phyloP scores from a whole-genome alignment of 1,140 invertebrate genomes.

The Archegozetes longisetosus region DNA sequence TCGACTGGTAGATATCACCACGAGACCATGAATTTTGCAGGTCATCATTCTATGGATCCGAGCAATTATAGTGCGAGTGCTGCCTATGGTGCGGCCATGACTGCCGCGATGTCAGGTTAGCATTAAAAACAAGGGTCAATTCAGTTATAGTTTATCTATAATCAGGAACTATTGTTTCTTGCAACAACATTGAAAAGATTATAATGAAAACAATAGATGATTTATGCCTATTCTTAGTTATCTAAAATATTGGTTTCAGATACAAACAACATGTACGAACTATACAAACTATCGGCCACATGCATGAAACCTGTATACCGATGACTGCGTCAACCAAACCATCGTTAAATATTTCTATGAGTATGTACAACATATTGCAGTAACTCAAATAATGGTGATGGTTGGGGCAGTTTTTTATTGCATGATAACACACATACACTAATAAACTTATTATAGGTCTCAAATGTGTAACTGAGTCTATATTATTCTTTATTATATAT shows the following conservation, averaged over 20 bases:
- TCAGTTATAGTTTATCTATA: background rate
- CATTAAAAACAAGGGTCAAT: background rate
- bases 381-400: background rate
- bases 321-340: background rate
- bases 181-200: no score
- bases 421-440: background rate
- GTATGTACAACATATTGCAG: background rate
- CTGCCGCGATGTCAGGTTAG: background rate
- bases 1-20: background rate
- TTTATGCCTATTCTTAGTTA: no score
- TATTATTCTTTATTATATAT: background rate
- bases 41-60: background rate
- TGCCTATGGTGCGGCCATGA: conserved; percentile 1
- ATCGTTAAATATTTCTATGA: background rate
- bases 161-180: background rate
- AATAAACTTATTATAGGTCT: background rate
- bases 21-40: background rate
- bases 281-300: background rate
- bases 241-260: background rate
- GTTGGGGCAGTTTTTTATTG: background rate
- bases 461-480: background rate
- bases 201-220: no score
- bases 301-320: background rate
- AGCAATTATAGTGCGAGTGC: background rate
- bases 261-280: background rate